These are phyloP conservation scores for Arrhopalites spinosus DNA, from an alignment of 2,888 invertebrate species.

Conservation along the genomic window DNA sequence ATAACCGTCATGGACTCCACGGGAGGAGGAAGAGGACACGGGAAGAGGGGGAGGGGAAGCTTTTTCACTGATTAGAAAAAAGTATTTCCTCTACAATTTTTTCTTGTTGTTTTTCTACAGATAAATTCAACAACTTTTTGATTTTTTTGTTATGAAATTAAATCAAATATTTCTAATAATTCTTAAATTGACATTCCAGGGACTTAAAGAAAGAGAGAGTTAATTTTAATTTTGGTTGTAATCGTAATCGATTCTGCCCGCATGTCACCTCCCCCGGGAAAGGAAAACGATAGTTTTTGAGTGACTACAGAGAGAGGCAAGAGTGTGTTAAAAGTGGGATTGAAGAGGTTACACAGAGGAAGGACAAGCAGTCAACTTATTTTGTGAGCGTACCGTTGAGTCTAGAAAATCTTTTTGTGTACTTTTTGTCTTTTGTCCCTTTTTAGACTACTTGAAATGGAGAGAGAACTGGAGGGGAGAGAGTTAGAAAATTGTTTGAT, in stretches of 20 bases:
- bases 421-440: background rate
- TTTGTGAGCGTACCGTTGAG: background rate
- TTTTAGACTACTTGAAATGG: background rate
- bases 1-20: background rate
- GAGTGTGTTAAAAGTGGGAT: background rate
- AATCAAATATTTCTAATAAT: no score
- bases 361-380: background rate
- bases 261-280: slow-evolving; percentile 10
- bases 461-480: slow-evolving; percentile 11
- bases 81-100: no score
- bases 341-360: background rate
- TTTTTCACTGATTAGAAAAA: no score
- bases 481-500: slow-evolving; percentile 45
- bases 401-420: slow-evolving; percentile 3
- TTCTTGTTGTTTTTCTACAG: no score
- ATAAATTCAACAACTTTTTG: no score
- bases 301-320: background rate
- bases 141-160: no score
- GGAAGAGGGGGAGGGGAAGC: no score
- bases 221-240: slow-evolving; percentile 15
- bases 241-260: slow-evolving; percentile 25
- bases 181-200: no score
- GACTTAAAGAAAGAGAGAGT: slow-evolving; percentile 9
- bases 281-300: background rate
- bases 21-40: background rate